Percentiles rank a stretch among this genome's conserved stretches.
phyloP scores from a whole-genome alignment of 1,140 invertebrate genomes.

The Stenopsyche tienmushanensis region DNA sequence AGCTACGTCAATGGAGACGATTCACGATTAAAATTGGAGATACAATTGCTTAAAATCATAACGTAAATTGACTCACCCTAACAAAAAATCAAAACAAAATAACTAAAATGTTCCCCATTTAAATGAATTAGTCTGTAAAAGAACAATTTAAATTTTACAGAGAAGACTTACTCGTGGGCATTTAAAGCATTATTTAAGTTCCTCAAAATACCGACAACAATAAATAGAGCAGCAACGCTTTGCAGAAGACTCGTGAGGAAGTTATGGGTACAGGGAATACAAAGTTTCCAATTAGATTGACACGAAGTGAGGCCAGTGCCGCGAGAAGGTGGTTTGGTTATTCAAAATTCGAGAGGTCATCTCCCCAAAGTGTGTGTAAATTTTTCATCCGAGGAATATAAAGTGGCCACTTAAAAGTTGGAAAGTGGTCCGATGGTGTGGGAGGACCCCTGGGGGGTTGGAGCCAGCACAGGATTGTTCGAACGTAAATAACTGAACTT shows the following conservation, averaged over 20 bases:
- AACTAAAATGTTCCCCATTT: background rate
- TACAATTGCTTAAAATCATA: too few relatives aligned
- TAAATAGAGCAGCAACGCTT: background rate
- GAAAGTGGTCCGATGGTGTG: constrained; percentile 7
- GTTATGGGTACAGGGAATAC: background rate
- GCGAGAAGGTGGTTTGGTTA: background rate
- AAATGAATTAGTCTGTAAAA: background rate
- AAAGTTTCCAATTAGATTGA: constrained; percentile 3
- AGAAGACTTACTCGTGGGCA: background rate
- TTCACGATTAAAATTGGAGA: too few relatives aligned
- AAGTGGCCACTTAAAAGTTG: constrained; percentile 41
- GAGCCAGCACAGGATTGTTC: constrained; percentile 10
- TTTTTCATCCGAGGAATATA: constrained; percentile 37
- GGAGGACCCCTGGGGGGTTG: constrained; percentile 6
- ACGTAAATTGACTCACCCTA: too few relatives aligned
- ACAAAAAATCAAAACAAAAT: too few relatives aligned
- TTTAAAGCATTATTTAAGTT: background rate
- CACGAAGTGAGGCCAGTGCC: background rate
- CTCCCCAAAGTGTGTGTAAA: constrained; percentile 26
- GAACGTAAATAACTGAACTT: constrained; percentile 33
- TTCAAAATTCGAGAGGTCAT: constrained; percentile 1
- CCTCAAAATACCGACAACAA: background rate
- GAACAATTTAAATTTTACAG: background rate
- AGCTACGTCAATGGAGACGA: too few relatives aligned
- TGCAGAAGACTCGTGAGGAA: background rate